These are phyloP conservation scores for Cichlasoma orientale DNA, from an alignment of 2,797 vertebrate genomes.

Conservation along the genomic window DNA sequence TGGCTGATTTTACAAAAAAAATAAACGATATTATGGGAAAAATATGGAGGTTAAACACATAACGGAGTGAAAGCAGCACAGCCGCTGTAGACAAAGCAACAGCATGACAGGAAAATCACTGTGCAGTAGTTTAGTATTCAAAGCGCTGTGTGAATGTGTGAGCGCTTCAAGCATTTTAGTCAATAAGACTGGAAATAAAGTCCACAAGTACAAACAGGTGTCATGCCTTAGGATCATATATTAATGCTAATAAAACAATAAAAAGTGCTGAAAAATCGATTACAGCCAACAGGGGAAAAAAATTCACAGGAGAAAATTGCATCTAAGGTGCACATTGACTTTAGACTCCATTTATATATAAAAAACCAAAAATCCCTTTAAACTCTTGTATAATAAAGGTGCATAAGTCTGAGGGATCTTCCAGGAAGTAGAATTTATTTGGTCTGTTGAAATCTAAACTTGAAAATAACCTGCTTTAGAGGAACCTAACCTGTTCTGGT, in stretches of 20 bases:
- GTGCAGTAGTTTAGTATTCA: background rate
- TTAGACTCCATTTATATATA: too few relatives aligned
- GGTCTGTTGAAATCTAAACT: too few relatives aligned
- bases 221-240: background rate
- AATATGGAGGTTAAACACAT: background rate
- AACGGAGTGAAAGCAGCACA: too few relatives aligned
- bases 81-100: too few relatives aligned
- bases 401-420: background rate
- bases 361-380: too few relatives aligned
- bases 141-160: too few relatives aligned
- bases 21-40: background rate
- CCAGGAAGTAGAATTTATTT: too few relatives aligned
- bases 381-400: background rate
- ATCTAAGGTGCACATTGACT: background rate
- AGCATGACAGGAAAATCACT: too few relatives aligned
- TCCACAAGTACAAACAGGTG: background rate
- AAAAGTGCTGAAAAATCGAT: background rate
- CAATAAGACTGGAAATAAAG: too few relatives aligned
- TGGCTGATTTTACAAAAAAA: rapidly evolving
- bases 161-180: too few relatives aligned
- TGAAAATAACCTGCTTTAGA: too few relatives aligned
- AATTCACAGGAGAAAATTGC: background rate
- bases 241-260: background rate
- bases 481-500: too few relatives aligned
- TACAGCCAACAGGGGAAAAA: background rate